These are phyloP conservation scores for Drepana falcataria DNA, from an alignment of 2,888 invertebrate genomes.

Conservation along the genomic window DNA sequence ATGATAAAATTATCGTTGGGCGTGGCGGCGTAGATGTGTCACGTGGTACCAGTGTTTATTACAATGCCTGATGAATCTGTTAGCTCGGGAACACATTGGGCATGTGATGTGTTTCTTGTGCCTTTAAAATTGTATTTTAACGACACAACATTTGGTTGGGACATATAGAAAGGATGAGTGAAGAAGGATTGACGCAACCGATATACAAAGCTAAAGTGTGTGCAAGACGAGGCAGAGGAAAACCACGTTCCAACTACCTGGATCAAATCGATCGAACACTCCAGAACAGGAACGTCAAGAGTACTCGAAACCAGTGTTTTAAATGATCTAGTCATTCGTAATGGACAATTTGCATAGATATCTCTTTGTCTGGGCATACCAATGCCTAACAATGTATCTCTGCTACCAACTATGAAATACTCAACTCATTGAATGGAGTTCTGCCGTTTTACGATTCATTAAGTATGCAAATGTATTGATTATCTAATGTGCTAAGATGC, in stretches of 20 bases:
- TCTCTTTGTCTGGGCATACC: background rate
- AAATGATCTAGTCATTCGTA: background rate
- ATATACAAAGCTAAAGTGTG: too few relatives aligned
- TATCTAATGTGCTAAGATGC: background rate
- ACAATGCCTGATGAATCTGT: background rate
- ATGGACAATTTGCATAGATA: background rate
- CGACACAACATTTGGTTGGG: too few relatives aligned
- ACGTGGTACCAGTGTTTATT: background rate
- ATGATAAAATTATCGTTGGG: background rate
- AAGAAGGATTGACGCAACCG: too few relatives aligned
- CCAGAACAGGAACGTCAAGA: too few relatives aligned
- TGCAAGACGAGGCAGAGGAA: too few relatives aligned
- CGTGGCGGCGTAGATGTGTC: background rate
- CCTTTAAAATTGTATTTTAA: too few relatives aligned
- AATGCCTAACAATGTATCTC: background rate
- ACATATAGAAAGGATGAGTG: too few relatives aligned
- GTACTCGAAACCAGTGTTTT: too few relatives aligned
- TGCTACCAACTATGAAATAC: background rate
- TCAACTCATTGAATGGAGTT: background rate
- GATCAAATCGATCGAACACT: too few relatives aligned
- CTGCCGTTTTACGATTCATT: background rate
- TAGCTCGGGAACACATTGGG: background rate
- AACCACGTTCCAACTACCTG: too few relatives aligned
- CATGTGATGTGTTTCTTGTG: background rate
- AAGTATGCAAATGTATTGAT: background rate